These are phyloP conservation scores for Polyommatus iphigenia DNA, from an alignment of 2,888 invertebrate genomes.

Conservation along the genomic window DNA sequence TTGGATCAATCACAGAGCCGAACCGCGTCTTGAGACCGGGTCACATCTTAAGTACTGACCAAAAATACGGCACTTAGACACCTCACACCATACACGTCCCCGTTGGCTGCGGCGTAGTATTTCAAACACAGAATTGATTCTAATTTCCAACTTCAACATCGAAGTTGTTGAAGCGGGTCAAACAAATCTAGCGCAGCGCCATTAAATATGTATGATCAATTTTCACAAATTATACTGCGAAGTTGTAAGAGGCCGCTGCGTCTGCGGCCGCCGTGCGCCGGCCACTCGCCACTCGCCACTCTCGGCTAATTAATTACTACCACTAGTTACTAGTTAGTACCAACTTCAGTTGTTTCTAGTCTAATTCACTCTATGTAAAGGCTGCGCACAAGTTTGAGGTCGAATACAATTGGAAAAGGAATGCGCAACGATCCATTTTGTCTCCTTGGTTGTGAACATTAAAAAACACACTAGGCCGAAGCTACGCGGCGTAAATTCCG, in stretches of 20 bases:
- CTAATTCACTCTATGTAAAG: not conserved
- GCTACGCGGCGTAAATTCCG: too few relatives aligned
- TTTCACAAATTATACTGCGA: constrained; percentile 14
- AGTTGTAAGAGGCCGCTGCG: constrained; percentile 1
- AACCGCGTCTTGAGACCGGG: too few relatives aligned
- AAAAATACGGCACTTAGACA: too few relatives aligned
- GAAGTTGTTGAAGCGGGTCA: not conserved
- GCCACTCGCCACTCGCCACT: not conserved
- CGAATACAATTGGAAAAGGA: too few relatives aligned
- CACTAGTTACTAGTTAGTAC: not conserved
- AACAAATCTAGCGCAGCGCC: not conserved
- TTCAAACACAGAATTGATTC: not conserved
- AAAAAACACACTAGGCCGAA: too few relatives aligned
- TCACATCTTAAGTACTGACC: too few relatives aligned
- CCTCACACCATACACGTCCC: not conserved
- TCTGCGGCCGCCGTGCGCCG: not conserved
- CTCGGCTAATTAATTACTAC: not conserved
- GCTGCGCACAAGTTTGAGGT: not conserved
- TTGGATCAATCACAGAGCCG: too few relatives aligned
- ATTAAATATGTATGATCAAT: constrained; percentile 11
- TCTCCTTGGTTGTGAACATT: too few relatives aligned
- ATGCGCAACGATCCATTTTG: too few relatives aligned
- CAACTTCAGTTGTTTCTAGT: not conserved
- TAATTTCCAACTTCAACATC: not conserved
- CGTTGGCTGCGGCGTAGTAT: not conserved